Percentiles rank a stretch among this genome's conserved stretches.
phyloP scores from a whole-genome alignment of 2,797 vertebrate genomes.

The Rhyacichthys aspro region DNA sequence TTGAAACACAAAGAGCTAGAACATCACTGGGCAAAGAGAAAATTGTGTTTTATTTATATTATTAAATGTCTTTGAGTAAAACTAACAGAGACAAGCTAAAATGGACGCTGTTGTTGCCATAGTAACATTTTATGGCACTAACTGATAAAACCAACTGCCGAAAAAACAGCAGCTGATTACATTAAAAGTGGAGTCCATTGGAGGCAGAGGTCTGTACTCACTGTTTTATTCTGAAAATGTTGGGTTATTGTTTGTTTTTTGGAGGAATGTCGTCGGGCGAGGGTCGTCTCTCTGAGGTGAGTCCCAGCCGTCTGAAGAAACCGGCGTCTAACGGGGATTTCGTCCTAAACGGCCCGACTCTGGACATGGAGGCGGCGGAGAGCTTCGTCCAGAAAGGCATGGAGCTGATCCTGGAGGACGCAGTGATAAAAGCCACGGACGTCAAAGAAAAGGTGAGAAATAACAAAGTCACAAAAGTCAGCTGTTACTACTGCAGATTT shows the following conservation, averaged over 20 bases:
- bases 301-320: conserved; percentile 56
- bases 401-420: conserved; percentile 83
- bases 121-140: no score
- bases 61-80: no score
- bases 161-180: no score
- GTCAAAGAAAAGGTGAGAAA: conserved; percentile 83
- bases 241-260: background rate
- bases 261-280: background rate
- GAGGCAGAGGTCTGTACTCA: background rate
- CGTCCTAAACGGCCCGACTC: conserved; percentile 75
- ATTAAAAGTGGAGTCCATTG: no score
- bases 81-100: no score
- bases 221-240: background rate
- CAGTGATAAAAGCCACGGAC: conserved; percentile 82
- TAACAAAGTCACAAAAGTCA: no score
- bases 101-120: no score
- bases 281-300: background rate
- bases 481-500: no score
- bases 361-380: conserved; percentile 75
- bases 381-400: conserved; percentile 83
- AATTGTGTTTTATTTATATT: no score
- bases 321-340: conserved; percentile 77
- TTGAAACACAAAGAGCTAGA: no score
- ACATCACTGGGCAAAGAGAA: no score
- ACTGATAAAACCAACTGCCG: no score